Percentiles rank a stretch among this genome's conserved stretches.
Evolutionary conservation across 2,888 invertebrate genomes (phyloP).

Genomic region (Augochlorella aurata): DNA sequence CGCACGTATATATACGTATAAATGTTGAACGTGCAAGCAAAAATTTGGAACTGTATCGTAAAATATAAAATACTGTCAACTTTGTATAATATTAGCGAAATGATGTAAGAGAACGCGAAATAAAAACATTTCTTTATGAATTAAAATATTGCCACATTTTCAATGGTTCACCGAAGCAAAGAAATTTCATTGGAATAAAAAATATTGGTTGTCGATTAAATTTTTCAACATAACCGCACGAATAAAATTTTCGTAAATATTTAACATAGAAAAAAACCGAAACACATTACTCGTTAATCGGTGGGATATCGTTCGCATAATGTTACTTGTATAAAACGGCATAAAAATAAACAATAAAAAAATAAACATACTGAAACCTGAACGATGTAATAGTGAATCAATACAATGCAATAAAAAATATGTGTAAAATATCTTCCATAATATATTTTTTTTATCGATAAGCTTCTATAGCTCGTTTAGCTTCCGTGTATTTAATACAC

Average conservation of each 20-base stretch:
- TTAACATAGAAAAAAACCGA: slow-evolving; percentile 27
- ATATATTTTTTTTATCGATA: slow-evolving; percentile 44
- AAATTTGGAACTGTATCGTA: slow-evolving; percentile 71
- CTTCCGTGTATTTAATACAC: slow-evolving; percentile 62
- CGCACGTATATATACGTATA: neutral
- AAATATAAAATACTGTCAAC: slow-evolving; percentile 78
- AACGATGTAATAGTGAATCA: slow-evolving; percentile 28
- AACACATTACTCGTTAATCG: slow-evolving; percentile 51
- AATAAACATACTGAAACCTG: slow-evolving; percentile 40
- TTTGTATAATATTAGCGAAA: slow-evolving; percentile 66
- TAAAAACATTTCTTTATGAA: slow-evolving; percentile 42
- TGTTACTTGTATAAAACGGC: slow-evolving; percentile 34
- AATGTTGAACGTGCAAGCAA: slow-evolving; percentile 38
- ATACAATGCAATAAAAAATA: slow-evolving; percentile 37
- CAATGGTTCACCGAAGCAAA: slow-evolving; percentile 22
- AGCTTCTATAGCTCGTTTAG: slow-evolving; percentile 50
- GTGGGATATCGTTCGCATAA: slow-evolving; percentile 55
- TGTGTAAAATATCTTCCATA: slow-evolving; percentile 31
- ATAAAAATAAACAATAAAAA: slow-evolving; percentile 35
- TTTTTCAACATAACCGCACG: neutral
- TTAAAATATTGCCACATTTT: slow-evolving; percentile 64
- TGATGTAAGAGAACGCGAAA: slow-evolving; percentile 55
- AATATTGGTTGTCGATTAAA: slow-evolving; percentile 8
- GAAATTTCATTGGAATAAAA: neutral
- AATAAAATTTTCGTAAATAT: slow-evolving; percentile 26